Percentiles rank a stretch among this genome's conserved stretches.
Conservation (phyloP, 2,113 vertebrate species). For the Pomatorhinus ruficollis region DNA sequence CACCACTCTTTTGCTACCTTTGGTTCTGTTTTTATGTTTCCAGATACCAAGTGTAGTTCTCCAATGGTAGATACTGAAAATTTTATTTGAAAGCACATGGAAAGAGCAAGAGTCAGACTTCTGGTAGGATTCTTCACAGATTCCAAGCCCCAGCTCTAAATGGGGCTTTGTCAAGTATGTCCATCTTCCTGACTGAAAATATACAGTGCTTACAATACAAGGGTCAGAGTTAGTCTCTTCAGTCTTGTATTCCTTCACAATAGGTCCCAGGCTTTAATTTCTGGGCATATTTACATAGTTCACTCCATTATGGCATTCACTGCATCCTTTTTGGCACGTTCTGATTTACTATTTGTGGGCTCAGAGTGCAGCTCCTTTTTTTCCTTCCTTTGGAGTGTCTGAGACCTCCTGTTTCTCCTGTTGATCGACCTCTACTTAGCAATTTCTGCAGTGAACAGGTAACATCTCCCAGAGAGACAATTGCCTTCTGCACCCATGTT, state of each 20-base stretch:
- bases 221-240: background rate
- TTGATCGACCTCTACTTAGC: background rate
- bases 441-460: background rate
- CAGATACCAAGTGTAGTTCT: background rate
- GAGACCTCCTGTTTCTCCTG: background rate
- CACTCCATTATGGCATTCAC: background rate
- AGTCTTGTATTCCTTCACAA: background rate
- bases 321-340: background rate
- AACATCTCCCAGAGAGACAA: background rate
- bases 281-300: background rate
- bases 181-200: background rate
- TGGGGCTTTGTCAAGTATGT: background rate
- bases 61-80: background rate
- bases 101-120: background rate
- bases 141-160: background rate
- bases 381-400: background rate
- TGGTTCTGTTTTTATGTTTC: background rate
- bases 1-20: background rate
- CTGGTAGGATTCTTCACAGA: background rate
- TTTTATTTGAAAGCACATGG: background rate
- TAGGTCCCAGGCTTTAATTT: background rate
- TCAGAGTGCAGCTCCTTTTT: background rate
- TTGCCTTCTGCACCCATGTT: background rate
- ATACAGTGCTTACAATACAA: fast-evolving
- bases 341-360: background rate